These are phyloP conservation scores for Drosophila nigricruria DNA, from an alignment of 2,888 invertebrate genomes.

Conservation along the genomic window DNA sequence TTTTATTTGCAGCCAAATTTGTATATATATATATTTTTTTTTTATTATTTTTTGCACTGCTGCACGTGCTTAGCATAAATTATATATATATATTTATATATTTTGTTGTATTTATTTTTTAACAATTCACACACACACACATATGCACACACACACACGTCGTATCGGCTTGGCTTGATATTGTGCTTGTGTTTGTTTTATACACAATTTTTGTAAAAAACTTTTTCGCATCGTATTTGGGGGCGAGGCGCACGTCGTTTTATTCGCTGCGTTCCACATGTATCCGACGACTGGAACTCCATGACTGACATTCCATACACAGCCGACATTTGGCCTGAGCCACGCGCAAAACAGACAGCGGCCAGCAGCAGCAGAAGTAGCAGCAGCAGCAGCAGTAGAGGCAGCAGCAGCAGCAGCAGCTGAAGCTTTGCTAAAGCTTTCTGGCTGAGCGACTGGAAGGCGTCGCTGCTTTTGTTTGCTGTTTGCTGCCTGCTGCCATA, in stretches of 20 bases:
- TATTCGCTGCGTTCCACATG: slow-evolving; percentile 82
- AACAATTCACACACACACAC: slow-evolving; percentile 8
- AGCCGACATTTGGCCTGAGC: slow-evolving; percentile 43
- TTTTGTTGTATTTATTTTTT: background rate
- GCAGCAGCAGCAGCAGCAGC: slow-evolving; percentile 13
- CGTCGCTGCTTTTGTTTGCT: slow-evolving; percentile 14
- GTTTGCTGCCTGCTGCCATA: slow-evolving; percentile 8
- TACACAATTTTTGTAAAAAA: slow-evolving; percentile 63
- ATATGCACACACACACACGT: slow-evolving; percentile 13
- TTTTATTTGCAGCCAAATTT: slow-evolving; percentile 6
- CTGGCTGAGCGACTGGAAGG: slow-evolving; percentile 40
- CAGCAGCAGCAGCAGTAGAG: background rate
- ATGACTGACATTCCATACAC: slow-evolving; percentile 81
- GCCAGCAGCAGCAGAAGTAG: slow-evolving; percentile 8
- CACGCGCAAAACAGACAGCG: slow-evolving; percentile 34
- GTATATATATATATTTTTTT: slow-evolving; percentile 10
- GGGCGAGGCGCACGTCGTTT: slow-evolving; percentile 69
- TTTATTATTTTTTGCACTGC: slow-evolving; percentile 1
- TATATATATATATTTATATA: slow-evolving; percentile 1
- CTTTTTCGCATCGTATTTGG: slow-evolving; percentile 72
- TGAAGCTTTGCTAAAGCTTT: slow-evolving; percentile 56
- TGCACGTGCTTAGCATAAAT: slow-evolving; percentile 38
- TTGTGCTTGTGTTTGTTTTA: slow-evolving; percentile 56
- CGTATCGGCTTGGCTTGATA: slow-evolving; percentile 21
- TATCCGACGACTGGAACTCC: slow-evolving; percentile 85